These are phyloP conservation scores for Lepus timidus DNA, from an alignment of 2,113 vertebrate species.

Conservation along the genomic window DNA sequence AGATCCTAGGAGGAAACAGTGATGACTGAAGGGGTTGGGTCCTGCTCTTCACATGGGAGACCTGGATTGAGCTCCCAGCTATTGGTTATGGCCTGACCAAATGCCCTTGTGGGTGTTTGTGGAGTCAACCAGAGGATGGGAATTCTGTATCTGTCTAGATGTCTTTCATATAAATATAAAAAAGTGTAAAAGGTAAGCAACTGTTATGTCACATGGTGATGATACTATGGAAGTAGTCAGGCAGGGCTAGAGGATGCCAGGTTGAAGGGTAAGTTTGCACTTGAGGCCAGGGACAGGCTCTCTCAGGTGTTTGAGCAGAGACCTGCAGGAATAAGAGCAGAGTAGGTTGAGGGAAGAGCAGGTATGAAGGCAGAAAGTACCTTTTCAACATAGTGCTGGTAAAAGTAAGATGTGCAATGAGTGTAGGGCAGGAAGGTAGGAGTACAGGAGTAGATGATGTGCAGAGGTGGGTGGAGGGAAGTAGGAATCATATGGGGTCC, in stretches of 20 bases:
- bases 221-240: background rate
- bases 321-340: background rate
- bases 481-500: background rate
- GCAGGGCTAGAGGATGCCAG: background rate
- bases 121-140: too few species aligned
- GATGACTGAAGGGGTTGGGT: too few species aligned
- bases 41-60: too few species aligned
- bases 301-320: background rate
- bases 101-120: too few species aligned
- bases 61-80: too few species aligned
- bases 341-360: background rate
- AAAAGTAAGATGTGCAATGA: background rate
- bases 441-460: too few species aligned
- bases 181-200: background rate
- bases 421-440: background rate
- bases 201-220: background rate
- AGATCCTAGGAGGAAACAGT: too few species aligned
- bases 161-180: background rate
- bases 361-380: background rate
- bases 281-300: background rate
- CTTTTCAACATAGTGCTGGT: background rate
- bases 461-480: background rate
- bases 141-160: too few species aligned
- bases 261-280: background rate
- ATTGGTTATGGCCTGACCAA: too few species aligned